Evolutionary conservation across 2,888 invertebrate species (phyloP).

Genomic region (Epistrophella euchroma): DNA sequence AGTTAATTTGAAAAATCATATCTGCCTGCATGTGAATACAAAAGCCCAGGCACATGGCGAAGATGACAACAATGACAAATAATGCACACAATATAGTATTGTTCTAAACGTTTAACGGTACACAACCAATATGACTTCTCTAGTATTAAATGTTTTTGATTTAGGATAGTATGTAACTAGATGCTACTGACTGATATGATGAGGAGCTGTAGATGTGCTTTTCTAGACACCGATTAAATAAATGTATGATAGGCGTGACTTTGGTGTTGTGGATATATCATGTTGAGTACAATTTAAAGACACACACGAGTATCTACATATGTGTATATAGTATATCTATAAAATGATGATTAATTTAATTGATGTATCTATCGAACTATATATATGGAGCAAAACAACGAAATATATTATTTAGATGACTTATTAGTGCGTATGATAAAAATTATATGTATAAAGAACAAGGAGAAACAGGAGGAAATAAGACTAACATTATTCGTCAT

Average conservation of each 20-base stretch:
- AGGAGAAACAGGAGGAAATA: constrained; percentile 47
- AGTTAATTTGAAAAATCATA: constrained; percentile 45
- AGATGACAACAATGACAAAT: constrained; percentile 63
- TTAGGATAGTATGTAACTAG: not conserved
- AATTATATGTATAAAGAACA: constrained; percentile 35
- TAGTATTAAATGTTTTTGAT: not conserved
- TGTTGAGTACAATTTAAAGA: not conserved
- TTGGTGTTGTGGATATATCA: not conserved
- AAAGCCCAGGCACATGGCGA: constrained; percentile 50
- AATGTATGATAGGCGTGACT: constrained; percentile 15
- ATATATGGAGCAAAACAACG: constrained; percentile 28
- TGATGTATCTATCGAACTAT: constrained; percentile 6
- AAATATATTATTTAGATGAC: constrained; percentile 7
- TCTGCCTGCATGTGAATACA: constrained; percentile 60
- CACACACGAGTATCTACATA: not conserved
- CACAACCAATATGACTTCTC: constrained; percentile 28
- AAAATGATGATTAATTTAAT: constrained; percentile 5
- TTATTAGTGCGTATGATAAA: constrained; percentile 18
- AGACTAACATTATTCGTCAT: constrained; percentile 74
- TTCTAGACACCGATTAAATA: constrained; percentile 10
- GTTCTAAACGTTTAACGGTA: constrained; percentile 41
- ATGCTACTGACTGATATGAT: constrained; percentile 6
- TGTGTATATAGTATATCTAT: not conserved
- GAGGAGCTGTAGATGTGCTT: constrained; percentile 15
- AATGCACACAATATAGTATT: constrained; percentile 33